Evolutionary conservation across 2,888 invertebrate genomes (phyloP).

Genomic region (Nephrotoma flavescens): DNA sequence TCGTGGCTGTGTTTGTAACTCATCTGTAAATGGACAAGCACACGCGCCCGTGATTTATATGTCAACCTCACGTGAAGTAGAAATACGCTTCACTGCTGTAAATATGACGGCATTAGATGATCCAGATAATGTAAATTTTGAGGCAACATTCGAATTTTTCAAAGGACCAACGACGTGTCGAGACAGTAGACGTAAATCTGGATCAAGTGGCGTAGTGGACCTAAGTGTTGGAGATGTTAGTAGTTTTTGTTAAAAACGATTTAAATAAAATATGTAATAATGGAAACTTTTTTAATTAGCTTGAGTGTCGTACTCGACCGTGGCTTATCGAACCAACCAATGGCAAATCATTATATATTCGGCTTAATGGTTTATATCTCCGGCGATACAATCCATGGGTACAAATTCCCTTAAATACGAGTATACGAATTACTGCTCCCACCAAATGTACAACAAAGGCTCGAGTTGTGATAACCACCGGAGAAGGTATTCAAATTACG

Average conservation of each 20-base stretch:
- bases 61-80: conserved; percentile 60
- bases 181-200: conserved; percentile 51
- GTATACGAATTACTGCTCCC: conserved; percentile 38
- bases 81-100: conserved; percentile 65
- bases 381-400: conserved; percentile 29
- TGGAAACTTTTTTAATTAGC: conserved; percentile 34
- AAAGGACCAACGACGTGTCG: conserved; percentile 54
- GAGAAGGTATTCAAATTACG: conserved; percentile 34
- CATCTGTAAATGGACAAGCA: conserved; percentile 23
- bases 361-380: conserved; percentile 49
- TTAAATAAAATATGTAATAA: neutral
- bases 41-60: conserved; percentile 57
- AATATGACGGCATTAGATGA: conserved; percentile 78
- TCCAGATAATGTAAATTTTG: conserved; percentile 70
- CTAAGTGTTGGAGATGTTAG: conserved; percentile 37
- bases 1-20: conserved; percentile 68
- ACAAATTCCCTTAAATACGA: conserved; percentile 39
- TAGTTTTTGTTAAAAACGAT: neutral
- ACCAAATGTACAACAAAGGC: conserved; percentile 60
- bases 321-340: conserved; percentile 66
- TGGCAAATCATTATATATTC: conserved; percentile 64
- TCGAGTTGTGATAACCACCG: conserved; percentile 63
- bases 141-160: conserved; percentile 70
- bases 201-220: conserved; percentile 62
- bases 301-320: conserved; percentile 64